Base-by-base conservation (phyloP, 1,140 invertebrate genomes). In the Drosophila kikkawai region DNA sequence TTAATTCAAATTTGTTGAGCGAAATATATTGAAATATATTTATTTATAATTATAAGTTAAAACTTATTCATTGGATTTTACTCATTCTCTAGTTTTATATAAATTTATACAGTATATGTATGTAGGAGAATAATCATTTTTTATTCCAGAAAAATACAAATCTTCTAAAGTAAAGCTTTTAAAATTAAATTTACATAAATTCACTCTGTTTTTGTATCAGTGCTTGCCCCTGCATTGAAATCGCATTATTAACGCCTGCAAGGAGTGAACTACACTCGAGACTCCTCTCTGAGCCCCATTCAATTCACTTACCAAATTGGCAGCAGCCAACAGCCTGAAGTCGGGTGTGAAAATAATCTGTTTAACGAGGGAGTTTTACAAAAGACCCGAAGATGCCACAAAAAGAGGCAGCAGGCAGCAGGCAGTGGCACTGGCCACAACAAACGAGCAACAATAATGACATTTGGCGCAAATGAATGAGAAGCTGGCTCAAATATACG, bases 331-430 rank as follows among this genome's bases (percentile, higher is more conserved):
- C 66, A 41, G 44, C 29, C 22, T 57, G 29, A 41, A 73, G 61
- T 75, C 75, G 79, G 83, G 86, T 90, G 85, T 88, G 84, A 88
- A 90, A 90, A 90, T 90, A 90, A 90, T 90, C 85, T 90, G 85
- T 90, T 88, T 90, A 90, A 90, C 85, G 85, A 90, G 85, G 85
- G 85, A 90, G 85, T 90, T 80, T 79, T 90, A 90, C 81, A 90
- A 90, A 90, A 90, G 85, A 90, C 86, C 78, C 85, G 53, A 78
- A 60, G 59, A 68, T 66, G 58, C 60, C 55, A 58, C 60, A 61
- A 58, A 70, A 51, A 70, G 45, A 17, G 56, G 41, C 55, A 53
- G 56, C 26, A 34, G 71, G 53, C 79, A 34, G 37, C 15, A 37
- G 29, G 37, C 76, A 44, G 26, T 5, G 29, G 37, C 76, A 44